These are phyloP conservation scores for Lacanobia oleracea DNA, from an alignment of 2,888 invertebrate species.

Conservation along the genomic window DNA sequence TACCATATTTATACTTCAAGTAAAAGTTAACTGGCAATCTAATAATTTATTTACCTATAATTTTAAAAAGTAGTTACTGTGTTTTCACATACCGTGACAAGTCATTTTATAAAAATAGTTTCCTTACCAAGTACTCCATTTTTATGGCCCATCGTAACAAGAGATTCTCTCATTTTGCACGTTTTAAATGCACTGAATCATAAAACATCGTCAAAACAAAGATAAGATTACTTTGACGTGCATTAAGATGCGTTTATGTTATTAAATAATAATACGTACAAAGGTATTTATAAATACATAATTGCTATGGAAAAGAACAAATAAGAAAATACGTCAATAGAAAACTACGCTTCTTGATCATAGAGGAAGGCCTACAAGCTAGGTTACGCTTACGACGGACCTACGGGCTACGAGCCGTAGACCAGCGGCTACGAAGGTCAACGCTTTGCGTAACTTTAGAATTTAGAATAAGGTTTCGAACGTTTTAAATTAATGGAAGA, in stretches of 20 bases:
- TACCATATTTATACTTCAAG: too few species aligned
- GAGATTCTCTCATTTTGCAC: slow-evolving; percentile 9
- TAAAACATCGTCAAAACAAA: slow-evolving; percentile 51
- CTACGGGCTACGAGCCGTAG: slow-evolving; percentile 34
- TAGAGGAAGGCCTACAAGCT: slow-evolving; percentile 12
- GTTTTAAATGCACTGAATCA: slow-evolving; percentile 7
- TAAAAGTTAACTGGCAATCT: too few species aligned
- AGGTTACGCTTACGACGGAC: slow-evolving; percentile 36
- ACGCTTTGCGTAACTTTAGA: neutral
- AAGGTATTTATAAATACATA: neutral
- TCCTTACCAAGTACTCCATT: neutral
- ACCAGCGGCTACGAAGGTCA: slow-evolving; percentile 13
- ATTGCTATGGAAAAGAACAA: neutral
- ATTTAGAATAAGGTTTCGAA: neutral
- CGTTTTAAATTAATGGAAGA: neutral
- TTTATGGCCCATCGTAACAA: slow-evolving; percentile 3
- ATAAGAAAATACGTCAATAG: neutral
- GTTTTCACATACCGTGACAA: neutral
- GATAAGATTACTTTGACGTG: slow-evolving; percentile 34
- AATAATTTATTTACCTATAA: neutral
- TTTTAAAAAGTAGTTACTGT: neutral
- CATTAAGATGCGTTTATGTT: neutral
- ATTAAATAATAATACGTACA: slow-evolving; percentile 28
- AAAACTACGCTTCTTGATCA: neutral
- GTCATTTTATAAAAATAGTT: slow-evolving; percentile 3